Percentiles rank a stretch among this genome's conserved stretches.
Evolutionary conservation across 1,140 invertebrate species (phyloP).

Genomic region (Sycophaga agraensis): DNA sequence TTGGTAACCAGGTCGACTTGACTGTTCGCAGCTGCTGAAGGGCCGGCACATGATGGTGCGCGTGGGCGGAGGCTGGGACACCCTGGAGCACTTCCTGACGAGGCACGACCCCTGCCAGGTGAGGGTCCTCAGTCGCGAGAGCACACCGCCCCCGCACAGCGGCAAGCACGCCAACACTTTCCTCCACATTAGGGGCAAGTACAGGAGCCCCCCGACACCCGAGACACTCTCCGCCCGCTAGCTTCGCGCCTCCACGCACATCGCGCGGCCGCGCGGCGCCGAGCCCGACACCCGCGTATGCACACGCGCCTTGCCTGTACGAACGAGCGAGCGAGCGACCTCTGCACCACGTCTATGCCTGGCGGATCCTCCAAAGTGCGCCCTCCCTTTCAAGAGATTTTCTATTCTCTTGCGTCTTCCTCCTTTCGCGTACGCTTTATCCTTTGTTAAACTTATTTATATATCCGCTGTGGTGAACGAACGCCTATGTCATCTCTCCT

Average conservation of each 20-base stretch:
- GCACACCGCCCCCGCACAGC: constrained; percentile 40
- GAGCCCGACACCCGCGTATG: too few relatives aligned
- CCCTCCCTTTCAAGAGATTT: too few relatives aligned
- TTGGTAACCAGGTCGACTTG: too few relatives aligned
- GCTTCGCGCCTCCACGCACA: neutral
- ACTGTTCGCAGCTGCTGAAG: constrained; percentile 71
- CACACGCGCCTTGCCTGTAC: too few relatives aligned
- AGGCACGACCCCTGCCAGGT: constrained; percentile 88
- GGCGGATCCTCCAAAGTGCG: too few relatives aligned
- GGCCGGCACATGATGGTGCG: constrained; percentile 91
- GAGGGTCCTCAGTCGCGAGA: constrained; percentile 64
- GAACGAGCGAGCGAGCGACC: too few relatives aligned
- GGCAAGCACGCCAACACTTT: constrained; percentile 55
- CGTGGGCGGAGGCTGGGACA: constrained; percentile 91
- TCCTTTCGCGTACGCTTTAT: too few relatives aligned
- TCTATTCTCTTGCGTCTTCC: too few relatives aligned
- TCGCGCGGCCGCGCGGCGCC: neutral
- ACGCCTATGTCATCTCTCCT: too few relatives aligned
- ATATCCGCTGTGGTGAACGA: too few relatives aligned
- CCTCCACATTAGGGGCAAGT: constrained; percentile 73
- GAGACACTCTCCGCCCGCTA: constrained; percentile 45
- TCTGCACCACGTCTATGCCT: too few relatives aligned
- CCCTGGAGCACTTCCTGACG: constrained; percentile 86
- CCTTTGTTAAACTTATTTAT: too few relatives aligned
- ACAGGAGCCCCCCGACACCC: constrained; percentile 61